A percentile compares a stretch with the other conserved stretches of the same genome.
Conservation (phyloP, 2,797 vertebrate species). For the Neosilurus hyrtlii region DNA sequence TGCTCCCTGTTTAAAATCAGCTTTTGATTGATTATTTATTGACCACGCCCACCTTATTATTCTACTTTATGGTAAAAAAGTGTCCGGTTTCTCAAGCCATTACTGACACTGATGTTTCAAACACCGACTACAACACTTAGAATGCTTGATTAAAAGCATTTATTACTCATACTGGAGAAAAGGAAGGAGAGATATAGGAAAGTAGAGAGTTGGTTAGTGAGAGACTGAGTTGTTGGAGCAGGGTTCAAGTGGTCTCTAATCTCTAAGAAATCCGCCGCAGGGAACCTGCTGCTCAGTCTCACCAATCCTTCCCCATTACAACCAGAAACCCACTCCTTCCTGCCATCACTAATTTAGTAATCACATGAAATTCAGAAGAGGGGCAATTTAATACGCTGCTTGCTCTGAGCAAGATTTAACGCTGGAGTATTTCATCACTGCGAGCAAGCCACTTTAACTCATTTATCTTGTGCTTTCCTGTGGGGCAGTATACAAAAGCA, state of each 20-base stretch:
- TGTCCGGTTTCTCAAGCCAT: not conserved
- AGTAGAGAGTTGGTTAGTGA: conserved; percentile 23
- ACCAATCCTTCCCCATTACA: conserved; percentile 45
- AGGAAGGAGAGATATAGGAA: conserved; percentile 35
- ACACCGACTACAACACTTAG: not conserved
- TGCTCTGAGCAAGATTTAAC: conserved; percentile 61
- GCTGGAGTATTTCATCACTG: conserved; percentile 60
- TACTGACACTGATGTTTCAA: not conserved
- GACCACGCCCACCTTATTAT: not conserved
- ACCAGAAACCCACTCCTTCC: conserved; percentile 52
- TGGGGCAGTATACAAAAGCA: conserved; percentile 60
- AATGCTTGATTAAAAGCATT: not conserved
- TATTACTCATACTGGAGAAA: not conserved
- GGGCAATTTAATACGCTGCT: conserved; percentile 59
- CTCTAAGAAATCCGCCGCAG: conserved; percentile 44
- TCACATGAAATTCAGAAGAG: conserved; percentile 60
- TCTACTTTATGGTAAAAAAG: not conserved
- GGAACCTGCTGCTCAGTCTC: conserved; percentile 38
- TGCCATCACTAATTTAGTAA: conserved; percentile 61
- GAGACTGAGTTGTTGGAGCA: not conserved
- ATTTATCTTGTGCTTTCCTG: conserved; percentile 61
- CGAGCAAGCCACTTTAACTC: conserved; percentile 59
- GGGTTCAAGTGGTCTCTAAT: conserved; percentile 37
- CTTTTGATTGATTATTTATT: not conserved
- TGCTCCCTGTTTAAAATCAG: too few species aligned